Evolutionary conservation across 2,888 invertebrate genomes (phyloP), one percentile per base, ranked within the genome.

Genomic region (Cosmorhoe ocellata): DNA sequence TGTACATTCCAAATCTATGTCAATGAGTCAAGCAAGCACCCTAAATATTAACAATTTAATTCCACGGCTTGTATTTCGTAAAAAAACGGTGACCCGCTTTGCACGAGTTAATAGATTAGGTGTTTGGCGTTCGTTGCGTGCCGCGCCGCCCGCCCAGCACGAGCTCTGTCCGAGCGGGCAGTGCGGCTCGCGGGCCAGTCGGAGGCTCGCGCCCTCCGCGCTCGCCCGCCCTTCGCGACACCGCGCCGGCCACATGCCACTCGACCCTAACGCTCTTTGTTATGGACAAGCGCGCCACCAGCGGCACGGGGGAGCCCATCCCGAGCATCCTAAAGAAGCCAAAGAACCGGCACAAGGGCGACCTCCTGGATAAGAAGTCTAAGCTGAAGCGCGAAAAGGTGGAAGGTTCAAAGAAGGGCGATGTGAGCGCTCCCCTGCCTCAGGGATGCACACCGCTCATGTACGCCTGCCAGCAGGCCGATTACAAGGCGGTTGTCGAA

Each of bases 391-490:
- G 82, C 8, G 89, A 89, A 69, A 87, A 82, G 72, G 79, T 76
- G 70, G 83, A 79, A 62, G 75, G 74, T 40, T 63, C 77, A 10
- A 84, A 76, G 67, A 84, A 77, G 63, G 66, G 66, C 38, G 83
- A 84, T 81, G 86, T 78, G 70, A 81, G 68, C 70, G 71, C 81
- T 48, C 81, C 86, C 66, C 81, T 93, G 66, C 90, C 90, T 63
- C 91, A 91, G 72, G 95, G 96, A 71, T 96, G 96, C 81, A 95
- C 96, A 60, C 93, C 94, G 67, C 93, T 97, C 74, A 97, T 97
- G 97, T 96, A 96, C 89, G 96, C 97, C 70, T 97, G 97, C 78
- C 97, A 97, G 84, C 97, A 96, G 79, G 96, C 95, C 42, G 94
- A 96, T 87, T 94, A 95, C 79, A 92, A 93, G 60, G 92, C 93